phyloP scores from a whole-genome alignment of 2,888 invertebrate species.

The Morinoia aosen region DNA sequence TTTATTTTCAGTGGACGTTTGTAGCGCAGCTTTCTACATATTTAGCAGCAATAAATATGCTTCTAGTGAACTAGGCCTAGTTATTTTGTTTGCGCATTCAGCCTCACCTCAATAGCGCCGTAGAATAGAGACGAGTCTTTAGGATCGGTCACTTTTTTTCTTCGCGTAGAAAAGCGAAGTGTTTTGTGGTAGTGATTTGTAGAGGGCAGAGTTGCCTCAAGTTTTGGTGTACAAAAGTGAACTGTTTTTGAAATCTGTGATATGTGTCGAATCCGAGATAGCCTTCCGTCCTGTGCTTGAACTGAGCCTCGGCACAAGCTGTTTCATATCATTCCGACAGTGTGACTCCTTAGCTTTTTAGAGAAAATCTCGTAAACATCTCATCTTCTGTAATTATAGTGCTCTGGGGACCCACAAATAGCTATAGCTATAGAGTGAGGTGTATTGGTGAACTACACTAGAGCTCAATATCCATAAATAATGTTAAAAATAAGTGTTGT shows the following conservation, averaged over 20 bases:
- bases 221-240: not conserved
- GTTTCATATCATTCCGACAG: not conserved
- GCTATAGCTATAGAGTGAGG: not conserved
- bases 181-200: not conserved
- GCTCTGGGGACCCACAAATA: not conserved
- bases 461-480: not conserved
- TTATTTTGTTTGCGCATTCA: not conserved
- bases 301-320: not conserved
- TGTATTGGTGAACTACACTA: not conserved
- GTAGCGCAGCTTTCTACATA: slow-evolving; percentile 23
- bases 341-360: not conserved
- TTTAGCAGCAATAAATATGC: not conserved
- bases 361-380: not conserved
- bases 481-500: not conserved
- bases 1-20: slow-evolving; percentile 28
- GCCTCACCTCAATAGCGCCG: not conserved
- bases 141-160: not conserved
- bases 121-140: not conserved
- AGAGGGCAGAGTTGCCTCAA: not conserved
- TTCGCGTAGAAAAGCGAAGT: slow-evolving; percentile 3
- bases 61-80: slow-evolving; percentile 12
- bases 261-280: not conserved
- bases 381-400: not conserved
- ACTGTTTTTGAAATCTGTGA: not conserved
- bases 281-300: slow-evolving; percentile 15